Percentiles rank a stretch among this genome's conserved stretches.
Evolutionary conservation across 1,140 invertebrate genomes (phyloP).

Genomic region (Nomia melanderi): DNA sequence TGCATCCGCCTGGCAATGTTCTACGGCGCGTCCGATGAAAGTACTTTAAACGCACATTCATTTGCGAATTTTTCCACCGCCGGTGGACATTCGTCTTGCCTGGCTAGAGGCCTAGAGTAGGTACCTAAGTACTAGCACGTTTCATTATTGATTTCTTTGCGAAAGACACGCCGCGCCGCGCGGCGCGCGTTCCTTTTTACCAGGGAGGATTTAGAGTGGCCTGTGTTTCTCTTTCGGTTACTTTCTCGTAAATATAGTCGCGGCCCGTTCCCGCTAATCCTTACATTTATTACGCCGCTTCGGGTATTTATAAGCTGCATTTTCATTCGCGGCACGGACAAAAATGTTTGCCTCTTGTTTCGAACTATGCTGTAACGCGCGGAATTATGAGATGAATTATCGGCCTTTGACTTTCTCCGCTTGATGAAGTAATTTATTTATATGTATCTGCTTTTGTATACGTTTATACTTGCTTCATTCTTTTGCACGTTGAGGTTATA

Average conservation of each 20-base stretch:
- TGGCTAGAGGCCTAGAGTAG: not conserved
- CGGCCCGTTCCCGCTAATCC: not conserved
- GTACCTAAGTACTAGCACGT: too few relatives aligned
- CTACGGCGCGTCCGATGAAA: not conserved
- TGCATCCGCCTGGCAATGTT: not conserved
- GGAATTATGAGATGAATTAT: too few relatives aligned
- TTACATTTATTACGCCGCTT: slow-evolving; percentile 11
- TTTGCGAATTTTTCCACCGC: slow-evolving; percentile 4
- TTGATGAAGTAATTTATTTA: too few relatives aligned
- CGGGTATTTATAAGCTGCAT: not conserved
- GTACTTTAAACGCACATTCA: slow-evolving; percentile 6
- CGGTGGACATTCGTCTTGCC: not conserved
- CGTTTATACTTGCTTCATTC: too few relatives aligned
- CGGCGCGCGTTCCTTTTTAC: not conserved
- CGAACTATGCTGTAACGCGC: not conserved
- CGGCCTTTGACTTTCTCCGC: too few relatives aligned
- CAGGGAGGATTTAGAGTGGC: not conserved
- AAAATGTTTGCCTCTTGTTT: not conserved
- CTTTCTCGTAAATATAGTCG: slow-evolving; percentile 24
- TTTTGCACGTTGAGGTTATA: too few relatives aligned
- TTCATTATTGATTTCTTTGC: slow-evolving; percentile 30
- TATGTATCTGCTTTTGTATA: too few relatives aligned
- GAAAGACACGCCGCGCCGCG: not conserved
- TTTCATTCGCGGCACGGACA: not conserved
- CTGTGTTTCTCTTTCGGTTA: not conserved